These are phyloP conservation scores for Delphinapterus leucas DNA, from an alignment of 2,113 vertebrate genomes.

Conservation along the genomic window DNA sequence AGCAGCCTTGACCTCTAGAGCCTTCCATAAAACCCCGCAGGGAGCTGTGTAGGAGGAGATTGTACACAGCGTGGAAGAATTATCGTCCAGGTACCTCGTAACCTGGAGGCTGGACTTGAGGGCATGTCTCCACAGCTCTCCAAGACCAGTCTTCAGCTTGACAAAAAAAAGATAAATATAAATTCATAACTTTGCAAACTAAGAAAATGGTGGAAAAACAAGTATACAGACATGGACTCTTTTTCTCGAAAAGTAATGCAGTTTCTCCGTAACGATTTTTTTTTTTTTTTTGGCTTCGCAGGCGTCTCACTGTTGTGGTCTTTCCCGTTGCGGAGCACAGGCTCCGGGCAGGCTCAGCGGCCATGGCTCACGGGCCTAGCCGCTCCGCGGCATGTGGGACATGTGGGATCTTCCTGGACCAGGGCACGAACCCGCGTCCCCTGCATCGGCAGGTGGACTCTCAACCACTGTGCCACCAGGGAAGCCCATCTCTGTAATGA, in stretches of 20 bases:
- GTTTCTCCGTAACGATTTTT: not conserved
- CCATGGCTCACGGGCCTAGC: no score
- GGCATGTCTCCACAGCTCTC: not conserved
- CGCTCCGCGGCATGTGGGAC: no score
- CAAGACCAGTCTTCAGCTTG: slow-evolving; percentile 10
- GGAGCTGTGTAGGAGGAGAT: slow-evolving; percentile 21
- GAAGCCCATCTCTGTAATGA: not conserved
- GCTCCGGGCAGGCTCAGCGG: no score
- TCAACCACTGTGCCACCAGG: no score
- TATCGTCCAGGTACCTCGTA: not conserved
- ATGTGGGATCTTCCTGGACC: no score
- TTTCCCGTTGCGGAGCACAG: no score
- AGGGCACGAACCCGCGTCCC: no score
- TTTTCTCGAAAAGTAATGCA: not conserved
- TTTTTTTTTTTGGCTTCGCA: no score
- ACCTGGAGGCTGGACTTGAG: not conserved
- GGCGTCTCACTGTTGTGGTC: no score
- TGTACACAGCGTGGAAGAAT: not conserved
- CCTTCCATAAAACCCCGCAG: not conserved
- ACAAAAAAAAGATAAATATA: slow-evolving; percentile 7
- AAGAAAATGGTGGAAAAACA: not conserved
- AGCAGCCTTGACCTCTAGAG: slow-evolving; percentile 1
- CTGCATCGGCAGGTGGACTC: no score
- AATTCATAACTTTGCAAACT: slow-evolving; percentile 59
- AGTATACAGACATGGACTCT: not conserved